Evolutionary conservation across 2,797 vertebrate species (phyloP).

Genomic region (Enteromius radiatus): DNA sequence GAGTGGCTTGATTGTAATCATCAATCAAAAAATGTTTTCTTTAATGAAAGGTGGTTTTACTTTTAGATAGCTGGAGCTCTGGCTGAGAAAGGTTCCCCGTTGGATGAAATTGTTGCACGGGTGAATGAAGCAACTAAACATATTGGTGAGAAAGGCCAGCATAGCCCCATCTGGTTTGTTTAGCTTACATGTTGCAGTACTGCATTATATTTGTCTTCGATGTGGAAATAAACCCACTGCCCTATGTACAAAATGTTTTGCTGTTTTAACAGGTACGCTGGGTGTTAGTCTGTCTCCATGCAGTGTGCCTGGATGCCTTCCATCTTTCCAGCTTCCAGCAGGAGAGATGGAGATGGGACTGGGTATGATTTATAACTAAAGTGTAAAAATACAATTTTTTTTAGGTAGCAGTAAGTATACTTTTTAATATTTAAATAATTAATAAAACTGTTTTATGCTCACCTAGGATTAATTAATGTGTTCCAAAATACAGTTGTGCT

Average conservation of each 20-base stretch:
- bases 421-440: neutral
- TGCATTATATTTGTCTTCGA: neutral
- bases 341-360: constrained; percentile 92
- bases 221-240: neutral
- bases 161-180: neutral
- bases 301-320: constrained; percentile 88
- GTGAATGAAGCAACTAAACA: constrained; percentile 71
- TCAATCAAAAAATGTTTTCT: neutral
- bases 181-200: too few relatives aligned
- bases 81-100: constrained; percentile 83
- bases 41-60: neutral
- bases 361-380: constrained; percentile 75
- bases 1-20: neutral
- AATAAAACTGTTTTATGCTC: neutral
- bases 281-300: constrained; percentile 92
- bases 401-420: neutral
- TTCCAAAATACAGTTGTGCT: neutral
- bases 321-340: constrained; percentile 84
- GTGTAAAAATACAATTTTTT: neutral
- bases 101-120: constrained; percentile 80
- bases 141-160: constrained; percentile 74
- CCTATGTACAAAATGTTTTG: neutral
- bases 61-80: constrained; percentile 88
- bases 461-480: neutral
- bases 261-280: constrained; percentile 81